These are phyloP conservation scores for Rhamnusium bicolor DNA, from an alignment of 2,888 invertebrate species.

Conservation along the genomic window DNA sequence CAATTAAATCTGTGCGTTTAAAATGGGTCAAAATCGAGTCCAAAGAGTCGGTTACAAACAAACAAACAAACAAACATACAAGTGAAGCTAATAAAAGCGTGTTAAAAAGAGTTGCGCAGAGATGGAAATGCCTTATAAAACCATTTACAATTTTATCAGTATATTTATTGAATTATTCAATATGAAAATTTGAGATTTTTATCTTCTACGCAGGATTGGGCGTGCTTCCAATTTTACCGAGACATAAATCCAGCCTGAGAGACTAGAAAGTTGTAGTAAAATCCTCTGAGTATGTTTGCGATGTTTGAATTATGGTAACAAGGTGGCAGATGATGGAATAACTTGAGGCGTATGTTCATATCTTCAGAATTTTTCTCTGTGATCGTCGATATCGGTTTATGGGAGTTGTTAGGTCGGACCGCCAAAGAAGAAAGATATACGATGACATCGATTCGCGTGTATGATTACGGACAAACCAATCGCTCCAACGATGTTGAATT, in stretches of 20 bases:
- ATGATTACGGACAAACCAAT: conserved; percentile 59
- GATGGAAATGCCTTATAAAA: too few relatives aligned
- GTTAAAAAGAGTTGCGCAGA: too few relatives aligned
- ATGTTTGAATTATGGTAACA: conserved; percentile 52
- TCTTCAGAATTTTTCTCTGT: conserved; percentile 52
- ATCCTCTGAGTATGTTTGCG: conserved; percentile 13
- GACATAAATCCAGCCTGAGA: conserved; percentile 11
- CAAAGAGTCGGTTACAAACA: too few relatives aligned
- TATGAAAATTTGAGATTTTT: neutral
- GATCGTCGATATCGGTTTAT: conserved; percentile 55
- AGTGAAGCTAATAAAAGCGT: too few relatives aligned
- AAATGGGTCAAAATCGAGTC: too few relatives aligned
- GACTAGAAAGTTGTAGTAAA: conserved; percentile 18
- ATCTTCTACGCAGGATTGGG: neutral
- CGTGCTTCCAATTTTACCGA: conserved; percentile 13
- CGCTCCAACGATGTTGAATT: conserved; percentile 47
- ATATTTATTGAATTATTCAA: neutral
- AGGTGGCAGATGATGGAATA: conserved; percentile 52
- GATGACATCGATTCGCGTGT: conserved; percentile 60
- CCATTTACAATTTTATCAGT: too few relatives aligned
- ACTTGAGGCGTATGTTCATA: conserved; percentile 47
- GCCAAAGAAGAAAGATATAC: conserved; percentile 62
- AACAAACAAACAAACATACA: too few relatives aligned
- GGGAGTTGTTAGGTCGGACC: conserved; percentile 58
- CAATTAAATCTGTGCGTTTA: too few relatives aligned